phyloP scores from a whole-genome alignment of 2,888 invertebrate genomes.

The Tridacna gigas region DNA sequence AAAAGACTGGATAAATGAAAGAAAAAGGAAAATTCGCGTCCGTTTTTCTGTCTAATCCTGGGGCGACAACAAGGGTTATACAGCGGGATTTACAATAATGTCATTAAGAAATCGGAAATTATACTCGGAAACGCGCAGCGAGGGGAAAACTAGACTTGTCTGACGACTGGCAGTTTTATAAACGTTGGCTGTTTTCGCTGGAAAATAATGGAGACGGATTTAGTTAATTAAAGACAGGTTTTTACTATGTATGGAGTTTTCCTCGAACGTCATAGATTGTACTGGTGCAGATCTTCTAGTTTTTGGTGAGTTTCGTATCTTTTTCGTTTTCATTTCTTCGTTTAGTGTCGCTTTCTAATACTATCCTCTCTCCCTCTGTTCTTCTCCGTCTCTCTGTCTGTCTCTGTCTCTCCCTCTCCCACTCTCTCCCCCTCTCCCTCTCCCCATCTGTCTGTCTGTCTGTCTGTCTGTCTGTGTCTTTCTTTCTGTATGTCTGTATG shows the following conservation, averaged over 20 bases:
- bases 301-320: neutral
- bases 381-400: slow-evolving; percentile 15
- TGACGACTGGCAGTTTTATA: too few species aligned
- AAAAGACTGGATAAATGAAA: too few species aligned
- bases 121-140: neutral
- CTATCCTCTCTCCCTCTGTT: neutral
- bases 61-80: too few species aligned
- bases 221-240: too few species aligned
- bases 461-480: neutral
- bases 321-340: neutral
- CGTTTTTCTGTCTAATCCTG: too few species aligned
- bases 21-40: too few species aligned
- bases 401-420: neutral
- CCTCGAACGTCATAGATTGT: too few species aligned
- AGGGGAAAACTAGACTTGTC: neutral
- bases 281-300: too few species aligned
- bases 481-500: neutral
- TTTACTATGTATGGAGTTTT: too few species aligned
- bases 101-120: slow-evolving; percentile 11
- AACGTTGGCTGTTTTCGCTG: too few species aligned
- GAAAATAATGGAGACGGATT: too few species aligned
- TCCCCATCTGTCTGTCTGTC: too few species aligned
- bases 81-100: neutral
- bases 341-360: neutral
- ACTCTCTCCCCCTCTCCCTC: neutral